phyloP scores from a whole-genome alignment of 2,113 vertebrate genomes.

The Podocnemis expansa region DNA sequence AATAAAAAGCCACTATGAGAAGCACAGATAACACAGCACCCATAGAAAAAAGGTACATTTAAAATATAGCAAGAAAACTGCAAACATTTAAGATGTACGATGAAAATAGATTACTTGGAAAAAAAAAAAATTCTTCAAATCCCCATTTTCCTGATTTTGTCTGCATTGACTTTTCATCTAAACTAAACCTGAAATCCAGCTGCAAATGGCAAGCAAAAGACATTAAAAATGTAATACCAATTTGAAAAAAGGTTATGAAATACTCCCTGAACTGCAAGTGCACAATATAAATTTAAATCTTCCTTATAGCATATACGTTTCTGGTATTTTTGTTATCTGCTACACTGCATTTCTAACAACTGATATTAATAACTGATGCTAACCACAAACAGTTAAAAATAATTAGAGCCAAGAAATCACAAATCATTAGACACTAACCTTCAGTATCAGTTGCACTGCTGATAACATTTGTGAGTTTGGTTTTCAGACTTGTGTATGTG shows the following conservation, averaged over 20 bases:
- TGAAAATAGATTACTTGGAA: not conserved
- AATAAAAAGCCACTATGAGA: not conserved
- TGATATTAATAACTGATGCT: not conserved
- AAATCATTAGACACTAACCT: conserved; percentile 76
- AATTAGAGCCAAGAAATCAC: not conserved
- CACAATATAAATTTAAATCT: not conserved
- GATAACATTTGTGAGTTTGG: conserved; percentile 93
- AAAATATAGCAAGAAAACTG: not conserved
- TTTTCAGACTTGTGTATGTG: conserved; percentile 91
- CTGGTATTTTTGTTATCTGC: not conserved
- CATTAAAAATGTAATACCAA: not conserved
- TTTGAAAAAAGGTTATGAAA: not conserved
- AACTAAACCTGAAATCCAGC: not conserved
- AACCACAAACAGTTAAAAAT: not conserved
- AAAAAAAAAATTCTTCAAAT: not conserved
- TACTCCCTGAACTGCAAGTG: not conserved
- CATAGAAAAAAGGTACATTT: accelerated
- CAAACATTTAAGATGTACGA: not conserved
- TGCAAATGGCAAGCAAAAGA: not conserved
- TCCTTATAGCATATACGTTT: not conserved
- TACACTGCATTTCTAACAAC: not conserved
- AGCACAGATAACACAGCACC: accelerated
- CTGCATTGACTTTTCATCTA: not conserved
- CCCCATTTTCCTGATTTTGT: not conserved
- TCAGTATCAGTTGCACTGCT: conserved; percentile 97